Conservation (phyloP, 2,888 invertebrate species). For the Drosophila fulvimacula region DNA sequence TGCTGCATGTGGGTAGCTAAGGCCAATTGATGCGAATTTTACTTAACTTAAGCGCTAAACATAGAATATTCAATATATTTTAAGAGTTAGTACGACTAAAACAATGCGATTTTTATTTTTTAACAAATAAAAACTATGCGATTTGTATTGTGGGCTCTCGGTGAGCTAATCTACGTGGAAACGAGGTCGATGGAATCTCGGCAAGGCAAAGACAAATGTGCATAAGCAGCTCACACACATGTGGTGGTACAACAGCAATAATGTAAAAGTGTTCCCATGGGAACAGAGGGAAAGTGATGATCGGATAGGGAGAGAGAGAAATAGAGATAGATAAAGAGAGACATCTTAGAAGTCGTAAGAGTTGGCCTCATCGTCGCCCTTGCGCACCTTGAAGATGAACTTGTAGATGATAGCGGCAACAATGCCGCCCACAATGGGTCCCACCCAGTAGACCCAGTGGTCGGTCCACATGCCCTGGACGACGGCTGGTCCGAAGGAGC, state of each 20-base stretch:
- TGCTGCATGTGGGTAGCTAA: conserved; percentile 21
- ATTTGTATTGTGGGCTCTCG: conserved; percentile 35
- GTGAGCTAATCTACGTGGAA: conserved; percentile 40
- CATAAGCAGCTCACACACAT: conserved; percentile 24
- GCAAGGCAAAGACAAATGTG: conserved; percentile 41
- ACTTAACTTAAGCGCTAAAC: conserved; percentile 69
- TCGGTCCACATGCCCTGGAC: conserved; percentile 90
- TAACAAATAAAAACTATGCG: conserved; percentile 74
- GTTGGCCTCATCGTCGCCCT: conserved; percentile 89
- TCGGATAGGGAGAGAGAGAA: not conserved
- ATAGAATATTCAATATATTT: conserved; percentile 59
- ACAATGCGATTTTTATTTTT: conserved; percentile 65
- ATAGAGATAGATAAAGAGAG: not conserved
- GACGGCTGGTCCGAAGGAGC: conserved; percentile 94
- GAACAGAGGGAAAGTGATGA: not conserved
- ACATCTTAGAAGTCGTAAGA: conserved; percentile 91
- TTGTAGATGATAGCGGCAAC: conserved; percentile 91
- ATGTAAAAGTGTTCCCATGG: conserved; percentile 4
- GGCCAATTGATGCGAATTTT: conserved; percentile 40
- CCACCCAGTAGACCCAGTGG: conserved; percentile 97
- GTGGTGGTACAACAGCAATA: conserved; percentile 58
- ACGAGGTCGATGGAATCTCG: conserved; percentile 21
- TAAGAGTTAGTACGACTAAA: conserved; percentile 55
- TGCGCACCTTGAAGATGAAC: conserved; percentile 89
- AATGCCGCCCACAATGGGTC: conserved; percentile 92